Percentiles rank a stretch among this genome's conserved stretches.
phyloP scores from a whole-genome alignment of 2,888 invertebrate genomes.

The Drosophila subsilvestris region DNA sequence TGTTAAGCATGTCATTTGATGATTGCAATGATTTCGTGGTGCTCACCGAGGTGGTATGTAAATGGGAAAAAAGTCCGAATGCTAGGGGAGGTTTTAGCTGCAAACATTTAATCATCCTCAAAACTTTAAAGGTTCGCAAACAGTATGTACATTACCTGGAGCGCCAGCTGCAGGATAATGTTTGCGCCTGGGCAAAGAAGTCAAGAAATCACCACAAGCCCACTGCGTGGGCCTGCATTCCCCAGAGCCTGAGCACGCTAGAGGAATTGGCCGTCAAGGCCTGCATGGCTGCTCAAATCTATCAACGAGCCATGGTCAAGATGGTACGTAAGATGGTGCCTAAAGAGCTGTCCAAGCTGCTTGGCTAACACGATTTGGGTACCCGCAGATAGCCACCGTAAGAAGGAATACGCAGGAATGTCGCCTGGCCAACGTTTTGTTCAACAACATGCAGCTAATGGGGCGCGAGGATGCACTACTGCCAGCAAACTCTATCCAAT shows the following conservation, averaged over 20 bases:
- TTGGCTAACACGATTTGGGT: background rate
- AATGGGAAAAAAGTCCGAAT: background rate
- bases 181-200: conserved; percentile 59
- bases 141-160: conserved; percentile 79
- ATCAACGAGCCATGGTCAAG: conserved; percentile 81
- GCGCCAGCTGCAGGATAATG: conserved; percentile 75
- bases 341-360: background rate
- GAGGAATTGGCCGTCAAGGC: conserved; percentile 78
- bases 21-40: conserved; percentile 49
- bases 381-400: conserved; percentile 72
- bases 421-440: conserved; percentile 64
- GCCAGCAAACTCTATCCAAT: background rate
- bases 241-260: conserved; percentile 64
- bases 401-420: conserved; percentile 75
- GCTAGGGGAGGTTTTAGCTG: background rate
- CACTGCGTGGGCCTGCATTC: conserved; percentile 62
- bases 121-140: conserved; percentile 70
- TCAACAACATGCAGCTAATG: conserved; percentile 58
- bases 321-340: conserved; percentile 63
- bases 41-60: conserved; percentile 67
- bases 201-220: conserved; percentile 69
- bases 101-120: background rate
- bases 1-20: conserved; percentile 44
- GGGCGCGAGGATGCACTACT: background rate
- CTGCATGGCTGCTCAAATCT: conserved; percentile 78